Evolutionary conservation across 2,888 invertebrate genomes (phyloP).

Genomic region (Pantelozetes paolii): DNA sequence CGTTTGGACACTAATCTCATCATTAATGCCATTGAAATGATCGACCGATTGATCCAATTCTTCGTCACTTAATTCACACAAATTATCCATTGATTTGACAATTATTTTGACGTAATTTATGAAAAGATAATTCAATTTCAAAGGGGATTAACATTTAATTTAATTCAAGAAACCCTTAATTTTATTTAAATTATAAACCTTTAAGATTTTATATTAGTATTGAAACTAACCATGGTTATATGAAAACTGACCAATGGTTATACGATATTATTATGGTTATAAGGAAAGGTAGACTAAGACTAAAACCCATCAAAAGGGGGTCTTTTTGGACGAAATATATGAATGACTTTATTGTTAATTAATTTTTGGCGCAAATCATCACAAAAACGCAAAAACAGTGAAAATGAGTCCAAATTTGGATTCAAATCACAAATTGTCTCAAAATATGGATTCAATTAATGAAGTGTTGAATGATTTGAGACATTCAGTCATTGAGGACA

Average conservation of each 20-base stretch:
- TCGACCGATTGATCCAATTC: neutral
- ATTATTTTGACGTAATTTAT: neutral
- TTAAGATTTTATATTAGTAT: too few species aligned
- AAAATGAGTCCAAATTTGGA: neutral
- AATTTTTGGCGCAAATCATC: neutral
- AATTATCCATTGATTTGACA: constrained; percentile 18
- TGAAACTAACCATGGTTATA: too few species aligned
- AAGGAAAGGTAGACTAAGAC: too few species aligned
- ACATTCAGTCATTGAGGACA: neutral
- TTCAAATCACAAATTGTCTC: neutral
- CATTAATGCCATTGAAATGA: neutral
- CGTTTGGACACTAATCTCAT: neutral
- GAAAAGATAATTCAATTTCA: too few species aligned
- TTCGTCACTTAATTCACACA: constrained; percentile 20
- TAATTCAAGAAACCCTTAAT: too few species aligned
- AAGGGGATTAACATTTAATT: too few species aligned
- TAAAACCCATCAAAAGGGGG: too few species aligned
- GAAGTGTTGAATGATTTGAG: neutral
- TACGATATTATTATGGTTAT: too few species aligned
- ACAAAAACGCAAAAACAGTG: neutral
- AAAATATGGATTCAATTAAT: neutral
- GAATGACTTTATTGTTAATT: neutral
- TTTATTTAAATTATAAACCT: too few species aligned
- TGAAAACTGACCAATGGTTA: too few species aligned
- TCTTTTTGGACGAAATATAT: too few species aligned